Evolutionary conservation across 2,888 invertebrate species (phyloP), one percentile per base, ranked within the genome.

Genomic region (Cheilosia vernalis): DNA sequence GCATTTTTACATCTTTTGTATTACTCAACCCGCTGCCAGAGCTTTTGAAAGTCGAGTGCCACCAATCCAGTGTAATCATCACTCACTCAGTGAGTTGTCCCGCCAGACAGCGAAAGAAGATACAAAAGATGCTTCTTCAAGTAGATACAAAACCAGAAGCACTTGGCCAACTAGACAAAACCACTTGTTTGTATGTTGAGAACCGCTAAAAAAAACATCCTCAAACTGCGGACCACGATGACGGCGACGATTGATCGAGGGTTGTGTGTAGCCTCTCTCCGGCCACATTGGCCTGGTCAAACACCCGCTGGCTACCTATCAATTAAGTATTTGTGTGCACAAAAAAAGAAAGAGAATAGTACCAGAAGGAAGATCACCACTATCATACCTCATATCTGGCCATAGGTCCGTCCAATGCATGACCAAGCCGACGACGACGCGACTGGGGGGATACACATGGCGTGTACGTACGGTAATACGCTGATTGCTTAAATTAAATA

Each of bases 401-500:
- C 72, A 82, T 76, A 60, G 60, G 82, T 74, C 58, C 63, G 82
- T 74, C 58, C 63, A 42, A 33, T 64, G 69, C 69, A 63, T 76
- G 81, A 76, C 69, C 69, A 64, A 58, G 30, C 37, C 69, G 76
- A 47, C 55, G 17, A 21, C 42, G 44, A 37, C 15, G 10, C 37
- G n/a, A 47, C 58, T 19, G 70, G 55, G 27, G 64, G n/a, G 21
- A 49, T 21, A 2, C 17, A 15, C 17, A 44, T 13, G 42, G n/a
- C n/a, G 17, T 47, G 9, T 19, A 44, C 73, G 10, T 19, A 30
- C 56, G 24, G 51, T 81, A 61, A 66, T 76, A 85, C 66, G 76
- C 67, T 85, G 85, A 85, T 85, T 85, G 81, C 81, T 85, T 85
- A 85, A 85, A 85, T 85, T 85, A 85, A 85, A 85, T 81, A 85